A percentile compares a stretch with the other conserved stretches of the same genome.
Conservation (phyloP, 2,888 invertebrate species). For the Leptinotarsa rubiginosa region DNA sequence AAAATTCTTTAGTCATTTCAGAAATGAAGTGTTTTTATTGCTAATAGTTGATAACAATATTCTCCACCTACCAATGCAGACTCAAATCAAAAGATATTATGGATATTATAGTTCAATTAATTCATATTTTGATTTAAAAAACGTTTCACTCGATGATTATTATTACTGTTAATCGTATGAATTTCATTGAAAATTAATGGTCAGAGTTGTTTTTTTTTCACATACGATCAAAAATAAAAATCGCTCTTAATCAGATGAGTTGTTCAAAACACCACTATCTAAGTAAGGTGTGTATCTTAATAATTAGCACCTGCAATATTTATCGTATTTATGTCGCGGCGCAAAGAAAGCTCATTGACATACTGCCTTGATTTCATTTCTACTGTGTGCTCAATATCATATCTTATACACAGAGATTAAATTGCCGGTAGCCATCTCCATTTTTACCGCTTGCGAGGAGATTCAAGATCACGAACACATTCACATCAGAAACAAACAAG, state of each 20-base stretch:
- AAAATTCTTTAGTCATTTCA: no score
- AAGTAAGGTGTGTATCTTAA: conserved; percentile 48
- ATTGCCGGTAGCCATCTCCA: conserved; percentile 50
- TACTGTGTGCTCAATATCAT: conserved; percentile 65
- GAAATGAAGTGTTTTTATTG: no score
- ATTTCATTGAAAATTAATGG: no score
- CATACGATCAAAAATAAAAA: no score
- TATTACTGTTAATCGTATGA: no score
- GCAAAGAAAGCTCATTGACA: conserved; percentile 65
- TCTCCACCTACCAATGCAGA: no score
- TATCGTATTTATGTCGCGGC: conserved; percentile 51
- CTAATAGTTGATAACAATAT: no score
- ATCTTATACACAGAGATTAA: conserved; percentile 61
- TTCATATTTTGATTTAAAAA: no score
- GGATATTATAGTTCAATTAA: no score
- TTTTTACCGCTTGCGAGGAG: conserved; percentile 33
- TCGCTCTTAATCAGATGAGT: conserved; percentile 34
- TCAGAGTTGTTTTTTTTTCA: no score
- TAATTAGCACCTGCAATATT: conserved; percentile 55
- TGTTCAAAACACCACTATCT: conserved; percentile 38
- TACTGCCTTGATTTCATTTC: conserved; percentile 69
- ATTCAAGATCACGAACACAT: conserved; percentile 18
- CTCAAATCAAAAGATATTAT: no score
- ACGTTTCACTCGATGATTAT: no score
- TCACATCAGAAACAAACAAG: conserved; percentile 26